Conservation (phyloP, 1,140 invertebrate species). For the Drosophila truncata region DNA sequence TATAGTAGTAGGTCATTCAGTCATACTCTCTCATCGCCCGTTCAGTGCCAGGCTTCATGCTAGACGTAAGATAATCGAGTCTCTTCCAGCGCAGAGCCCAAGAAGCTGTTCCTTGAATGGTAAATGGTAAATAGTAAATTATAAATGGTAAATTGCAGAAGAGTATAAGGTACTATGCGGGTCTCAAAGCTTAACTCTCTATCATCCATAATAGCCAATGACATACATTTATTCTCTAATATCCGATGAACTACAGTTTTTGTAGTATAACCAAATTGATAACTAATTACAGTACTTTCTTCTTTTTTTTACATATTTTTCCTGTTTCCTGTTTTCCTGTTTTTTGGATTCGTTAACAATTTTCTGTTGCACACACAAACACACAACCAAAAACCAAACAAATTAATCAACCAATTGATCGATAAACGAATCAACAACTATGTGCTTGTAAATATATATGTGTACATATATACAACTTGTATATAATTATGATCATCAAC, state of each 20-base stretch:
- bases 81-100: slow-evolving; percentile 25
- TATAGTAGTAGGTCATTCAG: slow-evolving; percentile 16
- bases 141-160: neutral
- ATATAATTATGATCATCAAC: slow-evolving; percentile 43
- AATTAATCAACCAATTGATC: slow-evolving; percentile 48
- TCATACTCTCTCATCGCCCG: slow-evolving; percentile 6
- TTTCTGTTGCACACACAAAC: slow-evolving; percentile 65
- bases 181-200: slow-evolving; percentile 1
- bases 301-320: slow-evolving; percentile 59
- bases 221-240: slow-evolving; percentile 30
- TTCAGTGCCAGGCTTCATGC: slow-evolving; percentile 18
- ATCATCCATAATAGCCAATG: slow-evolving; percentile 30
- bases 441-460: slow-evolving; percentile 69
- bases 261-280: slow-evolving; percentile 57
- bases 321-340: slow-evolving; percentile 64
- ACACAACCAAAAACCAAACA: slow-evolving; percentile 55
- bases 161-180: slow-evolving; percentile 2
- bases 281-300: slow-evolving; percentile 63
- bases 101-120: neutral
- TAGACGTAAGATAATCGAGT: slow-evolving; percentile 43
- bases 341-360: slow-evolving; percentile 71
- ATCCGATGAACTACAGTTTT: slow-evolving; percentile 44
- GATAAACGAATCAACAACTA: slow-evolving; percentile 48
- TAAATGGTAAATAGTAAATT: neutral
- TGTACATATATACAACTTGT: slow-evolving; percentile 38